Percentiles rank a stretch among this genome's conserved stretches.
Evolutionary conservation across 2,888 invertebrate species (phyloP).

Genomic region (Pristionchus maxplancki): DNA sequence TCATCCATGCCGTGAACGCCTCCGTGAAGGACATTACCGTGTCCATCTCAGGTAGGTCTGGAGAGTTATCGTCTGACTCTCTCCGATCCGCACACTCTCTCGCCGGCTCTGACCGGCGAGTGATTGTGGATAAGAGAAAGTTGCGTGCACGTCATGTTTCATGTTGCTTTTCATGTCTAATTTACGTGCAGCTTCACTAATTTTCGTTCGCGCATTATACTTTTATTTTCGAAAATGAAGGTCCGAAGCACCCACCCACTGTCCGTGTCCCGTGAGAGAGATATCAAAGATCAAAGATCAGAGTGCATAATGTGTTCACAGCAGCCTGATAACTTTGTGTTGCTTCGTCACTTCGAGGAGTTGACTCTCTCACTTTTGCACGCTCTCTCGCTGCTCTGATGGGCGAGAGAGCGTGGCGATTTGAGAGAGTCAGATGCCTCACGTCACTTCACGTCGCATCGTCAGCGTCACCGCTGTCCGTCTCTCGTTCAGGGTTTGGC

Average conservation of each 20-base stretch:
- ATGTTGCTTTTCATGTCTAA: neutral
- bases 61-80: constrained; percentile 21
- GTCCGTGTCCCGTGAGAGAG: constrained; percentile 29
- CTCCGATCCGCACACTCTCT: neutral
- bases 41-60: constrained; percentile 77
- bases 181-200: neutral
- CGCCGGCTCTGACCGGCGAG: neutral
- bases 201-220: constrained; percentile 4
- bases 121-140: neutral
- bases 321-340: constrained; percentile 31
- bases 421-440: no score
- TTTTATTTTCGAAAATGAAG: neutral
- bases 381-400: neutral
- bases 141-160: constrained; percentile 30
- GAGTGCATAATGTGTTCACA: constrained; percentile 31
- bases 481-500: neutral
- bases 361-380: neutral
- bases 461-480: neutral
- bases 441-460: neutral
- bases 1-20: constrained; percentile 80
- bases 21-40: constrained; percentile 78
- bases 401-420: no score
- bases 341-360: neutral
- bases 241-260: constrained; percentile 39
- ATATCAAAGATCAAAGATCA: neutral